Base-by-base conservation (phyloP, 2,797 vertebrate genomes). In the Acanthurus leucopareius region DNA sequence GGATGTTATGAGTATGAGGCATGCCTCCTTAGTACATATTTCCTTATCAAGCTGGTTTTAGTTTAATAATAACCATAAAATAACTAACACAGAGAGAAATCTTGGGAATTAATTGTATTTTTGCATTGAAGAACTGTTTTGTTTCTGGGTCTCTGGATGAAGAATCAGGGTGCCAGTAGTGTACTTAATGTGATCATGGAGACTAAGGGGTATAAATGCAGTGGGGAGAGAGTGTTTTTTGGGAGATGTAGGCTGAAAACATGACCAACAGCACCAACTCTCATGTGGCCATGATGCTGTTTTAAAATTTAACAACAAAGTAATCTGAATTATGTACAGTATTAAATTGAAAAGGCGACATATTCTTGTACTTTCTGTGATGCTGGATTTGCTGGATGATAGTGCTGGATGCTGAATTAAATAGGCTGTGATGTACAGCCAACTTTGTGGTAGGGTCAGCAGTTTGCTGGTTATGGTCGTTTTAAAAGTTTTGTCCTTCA, bases 401-500 rank as follows among this genome's bases (percentile, higher is more conserved):
- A n/a, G n/a, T 32, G 28, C 28, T 25, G 28, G 28, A 32, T 32
- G 28, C 28, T 32, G 28, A 32, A 10, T 42, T 45, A 45, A 38
- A 40, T 13, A 59, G 11, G 19, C 3, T 16, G 1, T 11, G 15
- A 10, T 6, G 58, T 45, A 17, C 15, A 17, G 4, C 15, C 5
- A 0, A 0, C 4, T 60, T 61, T 19, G 28, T 17, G 10, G 22
- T 10, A 7, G 15, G 28, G 51, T 40, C 63, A 66, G 9, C 44
- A 11, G 28, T 9, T 60, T 14, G 44, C 11, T 42, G n/a, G 38
- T 7, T 35, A 2, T 11, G 0, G 6, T 28, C 1, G 10, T 1
- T 58, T n/a, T n/a, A 1, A 2, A 19, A 0, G 3, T 22, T 9
- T 10, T 66, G 16, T 40, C 35, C 11, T 77, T 15, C 84, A 96